phyloP scores from a whole-genome alignment of 2,113 vertebrate genomes.

The Misgurnus mizolepis region DNA sequence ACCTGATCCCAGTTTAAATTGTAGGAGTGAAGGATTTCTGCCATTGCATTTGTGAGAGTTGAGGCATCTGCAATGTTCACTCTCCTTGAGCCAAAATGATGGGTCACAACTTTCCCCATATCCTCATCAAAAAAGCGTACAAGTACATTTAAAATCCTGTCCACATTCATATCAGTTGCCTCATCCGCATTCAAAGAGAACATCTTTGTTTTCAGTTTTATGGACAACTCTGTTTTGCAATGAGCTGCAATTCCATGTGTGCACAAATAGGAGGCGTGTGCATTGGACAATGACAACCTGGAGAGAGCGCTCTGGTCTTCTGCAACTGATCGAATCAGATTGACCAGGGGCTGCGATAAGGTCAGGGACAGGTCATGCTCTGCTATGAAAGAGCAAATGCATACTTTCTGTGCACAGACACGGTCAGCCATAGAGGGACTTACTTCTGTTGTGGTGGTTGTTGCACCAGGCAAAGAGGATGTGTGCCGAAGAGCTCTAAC shows the following conservation, averaged over 20 bases:
- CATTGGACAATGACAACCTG: too few species aligned
- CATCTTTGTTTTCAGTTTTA: not conserved
- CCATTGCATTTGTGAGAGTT: too few species aligned
- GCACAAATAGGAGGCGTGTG: too few species aligned
- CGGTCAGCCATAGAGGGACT: not conserved
- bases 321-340: too few species aligned
- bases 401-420: not conserved
- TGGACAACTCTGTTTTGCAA: too few species aligned
- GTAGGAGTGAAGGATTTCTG: too few species aligned
- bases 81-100: not conserved
- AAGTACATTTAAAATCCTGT: slow-evolving; percentile 21
- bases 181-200: slow-evolving; percentile 29
- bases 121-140: not conserved
- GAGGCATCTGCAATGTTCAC: too few species aligned
- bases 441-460: not conserved
- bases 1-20: too few species aligned
- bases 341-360: too few species aligned
- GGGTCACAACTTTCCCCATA: not conserved
- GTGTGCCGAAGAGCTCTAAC: not conserved
- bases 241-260: too few species aligned
- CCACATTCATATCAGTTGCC: slow-evolving; percentile 10
- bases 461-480: not conserved
- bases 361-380: not conserved
- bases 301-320: too few species aligned
- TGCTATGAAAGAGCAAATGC: not conserved